These are phyloP conservation scores for Ormia ochracea DNA, from an alignment of 2,888 invertebrate species.

Conservation along the genomic window DNA sequence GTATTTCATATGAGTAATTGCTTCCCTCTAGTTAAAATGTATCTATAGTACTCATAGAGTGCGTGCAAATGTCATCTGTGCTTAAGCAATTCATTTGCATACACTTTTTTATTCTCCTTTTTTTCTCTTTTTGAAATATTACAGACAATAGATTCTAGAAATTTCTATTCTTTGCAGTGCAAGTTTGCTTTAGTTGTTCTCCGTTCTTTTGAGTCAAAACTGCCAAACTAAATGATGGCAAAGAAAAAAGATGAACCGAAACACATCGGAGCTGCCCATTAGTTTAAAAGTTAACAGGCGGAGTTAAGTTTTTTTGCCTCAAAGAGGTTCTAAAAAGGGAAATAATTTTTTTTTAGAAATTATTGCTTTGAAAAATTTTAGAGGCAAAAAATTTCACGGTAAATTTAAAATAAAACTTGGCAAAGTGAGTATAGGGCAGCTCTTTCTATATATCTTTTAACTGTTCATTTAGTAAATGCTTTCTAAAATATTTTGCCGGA, in stretches of 20 bases:
- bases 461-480: no score
- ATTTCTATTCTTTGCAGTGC: conserved; percentile 8
- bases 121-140: conserved; percentile 29
- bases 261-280: no score
- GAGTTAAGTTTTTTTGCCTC: no score
- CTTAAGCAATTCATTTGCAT: conserved; percentile 20
- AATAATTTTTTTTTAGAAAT: no score
- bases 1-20: conserved; percentile 10
- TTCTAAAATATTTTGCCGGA: no score
- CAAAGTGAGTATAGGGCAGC: no score
- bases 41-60: background rate
- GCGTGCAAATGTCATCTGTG: background rate
- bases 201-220: conserved; percentile 25
- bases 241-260: background rate
- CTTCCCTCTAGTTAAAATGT: conserved; percentile 3
- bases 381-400: no score
- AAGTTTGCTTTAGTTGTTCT: conserved; percentile 8
- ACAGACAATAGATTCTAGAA: conserved; percentile 34
- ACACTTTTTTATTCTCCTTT: background rate
- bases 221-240: background rate
- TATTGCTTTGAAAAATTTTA: no score
- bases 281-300: no score
- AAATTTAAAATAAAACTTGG: no score
- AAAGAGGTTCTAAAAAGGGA: no score
- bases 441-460: no score